phyloP scores from a whole-genome alignment of 2,797 vertebrate species.

The Onychomys torridus region DNA sequence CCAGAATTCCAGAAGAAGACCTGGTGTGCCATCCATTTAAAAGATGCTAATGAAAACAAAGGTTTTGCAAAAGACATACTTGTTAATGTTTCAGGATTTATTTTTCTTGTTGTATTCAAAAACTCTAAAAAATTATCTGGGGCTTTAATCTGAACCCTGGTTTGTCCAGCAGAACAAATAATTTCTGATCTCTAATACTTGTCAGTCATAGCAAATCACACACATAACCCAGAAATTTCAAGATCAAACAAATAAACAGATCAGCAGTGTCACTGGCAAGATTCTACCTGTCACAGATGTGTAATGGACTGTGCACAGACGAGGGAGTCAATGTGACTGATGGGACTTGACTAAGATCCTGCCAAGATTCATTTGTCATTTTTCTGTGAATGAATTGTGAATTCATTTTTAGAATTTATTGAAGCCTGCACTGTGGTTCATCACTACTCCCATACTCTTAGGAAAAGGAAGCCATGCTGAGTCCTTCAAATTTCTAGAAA shows the following conservation, averaged over 20 bases:
- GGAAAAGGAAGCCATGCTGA: background rate
- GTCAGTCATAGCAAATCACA: background rate
- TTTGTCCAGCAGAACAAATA: background rate
- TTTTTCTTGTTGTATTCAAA: background rate
- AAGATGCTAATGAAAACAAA: background rate
- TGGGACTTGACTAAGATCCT: background rate
- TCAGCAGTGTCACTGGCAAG: background rate
- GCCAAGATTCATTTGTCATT: conserved; percentile 21
- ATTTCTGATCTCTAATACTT: background rate
- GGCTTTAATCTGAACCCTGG: background rate
- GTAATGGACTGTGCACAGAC: background rate
- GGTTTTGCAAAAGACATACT: background rate
- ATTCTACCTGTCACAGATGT: background rate
- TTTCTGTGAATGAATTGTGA: conserved; percentile 27
- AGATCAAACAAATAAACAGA: background rate
- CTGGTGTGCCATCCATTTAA: background rate
- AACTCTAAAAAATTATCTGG: background rate
- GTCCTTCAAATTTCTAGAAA: conserved; percentile 4
- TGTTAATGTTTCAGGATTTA: background rate
- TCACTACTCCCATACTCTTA: conserved; percentile 9
- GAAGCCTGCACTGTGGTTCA: background rate
- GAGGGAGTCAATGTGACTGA: background rate
- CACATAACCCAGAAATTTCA: background rate
- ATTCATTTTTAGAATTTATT: conserved; percentile 42
- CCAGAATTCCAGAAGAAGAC: background rate